Evolutionary conservation across 2,888 invertebrate genomes (phyloP).

Genomic region (Caenorhabditis zanzibari): DNA sequence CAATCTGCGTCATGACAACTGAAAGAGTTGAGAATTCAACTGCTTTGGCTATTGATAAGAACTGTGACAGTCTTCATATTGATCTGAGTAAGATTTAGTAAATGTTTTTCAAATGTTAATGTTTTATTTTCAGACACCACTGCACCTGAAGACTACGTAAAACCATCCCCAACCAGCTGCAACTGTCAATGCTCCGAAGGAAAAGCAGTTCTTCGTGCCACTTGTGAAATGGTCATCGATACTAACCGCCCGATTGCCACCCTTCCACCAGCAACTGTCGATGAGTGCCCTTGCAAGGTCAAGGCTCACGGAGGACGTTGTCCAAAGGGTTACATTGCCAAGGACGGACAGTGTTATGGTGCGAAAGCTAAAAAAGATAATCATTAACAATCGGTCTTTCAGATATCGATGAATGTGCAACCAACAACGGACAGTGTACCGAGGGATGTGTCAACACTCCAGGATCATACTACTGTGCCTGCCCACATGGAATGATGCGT

Average conservation of each 20-base stretch:
- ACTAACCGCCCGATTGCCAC: slow-evolving; percentile 75
- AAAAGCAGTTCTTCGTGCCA: slow-evolving; percentile 75
- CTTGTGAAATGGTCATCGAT: slow-evolving; percentile 75
- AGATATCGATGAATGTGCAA: slow-evolving; percentile 82
- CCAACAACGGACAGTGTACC: slow-evolving; percentile 80
- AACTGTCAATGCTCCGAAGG: slow-evolving; percentile 79
- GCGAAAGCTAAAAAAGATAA: not conserved
- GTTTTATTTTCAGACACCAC: slow-evolving; percentile 71
- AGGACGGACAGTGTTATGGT: slow-evolving; percentile 76
- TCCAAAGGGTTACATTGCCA: slow-evolving; percentile 74
- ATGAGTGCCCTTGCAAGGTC: slow-evolving; percentile 77
- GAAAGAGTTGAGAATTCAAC: slow-evolving; percentile 69
- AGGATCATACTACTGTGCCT: slow-evolving; percentile 82
- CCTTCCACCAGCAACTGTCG: slow-evolving; percentile 77
- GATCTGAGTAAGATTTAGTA: slow-evolving; percentile 62
- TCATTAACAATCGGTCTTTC: slow-evolving; percentile 9
- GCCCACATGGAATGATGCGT: slow-evolving; percentile 81
- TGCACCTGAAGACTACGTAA: slow-evolving; percentile 70
- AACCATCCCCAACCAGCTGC: slow-evolving; percentile 66
- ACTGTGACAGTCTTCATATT: slow-evolving; percentile 71
- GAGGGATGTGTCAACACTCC: slow-evolving; percentile 83
- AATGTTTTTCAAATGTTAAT: not conserved
- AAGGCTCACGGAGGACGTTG: slow-evolving; percentile 75
- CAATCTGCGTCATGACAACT: slow-evolving; percentile 76
- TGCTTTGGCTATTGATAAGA: slow-evolving; percentile 67